Evolutionary conservation across 2,888 invertebrate species (phyloP), one percentile per base, ranked within the genome.

Genomic region (Caenorhabditis sulstoni): DNA sequence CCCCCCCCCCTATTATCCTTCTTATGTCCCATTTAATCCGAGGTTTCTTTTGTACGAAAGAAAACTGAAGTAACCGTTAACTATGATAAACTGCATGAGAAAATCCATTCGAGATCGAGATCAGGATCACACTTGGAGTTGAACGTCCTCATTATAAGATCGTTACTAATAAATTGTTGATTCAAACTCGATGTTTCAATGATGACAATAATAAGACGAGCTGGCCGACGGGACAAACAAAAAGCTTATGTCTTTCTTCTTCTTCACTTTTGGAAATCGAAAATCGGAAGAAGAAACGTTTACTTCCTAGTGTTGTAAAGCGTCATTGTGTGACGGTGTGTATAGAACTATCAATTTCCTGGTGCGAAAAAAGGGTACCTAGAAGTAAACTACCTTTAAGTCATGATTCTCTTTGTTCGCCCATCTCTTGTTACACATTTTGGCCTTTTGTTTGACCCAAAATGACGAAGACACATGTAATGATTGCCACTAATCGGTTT

Each of bases 111-210:
- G 64, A 65, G 58, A 64, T 47, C 52, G 64, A 65, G 58, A 64
- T 65, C 64, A 58, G 73, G 71, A 71, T 16, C 55, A 41, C 39
- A 22, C 35, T 37, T 23, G 71, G 44, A 73, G 50, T 47, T 14
- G 55, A 55, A 44, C 50, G 16, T 23, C 39, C 41, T 14, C 49
- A 16, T 16, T 41, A 49, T 62, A 73, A 55, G 64, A 73, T 58
- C 73, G 64, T 73, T 64, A 73, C 18, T 73, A 73, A 73, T 71
- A 73, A 64, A 64, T 73, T 73, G 73, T 73, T 73, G 52, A 73
- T 64, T 58, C 45, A 73, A 41, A 49, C 23, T 58, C 23, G 20
- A 37, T 23, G 45, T 55, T 11, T 41, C 41, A 29, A 29, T 29
- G 7, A 29, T 29, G 29, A 29, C 7, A 29, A 29, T 3, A 29